phyloP scores from a whole-genome alignment of 2,888 invertebrate species.

The Venustoraphidia nigricollis region DNA sequence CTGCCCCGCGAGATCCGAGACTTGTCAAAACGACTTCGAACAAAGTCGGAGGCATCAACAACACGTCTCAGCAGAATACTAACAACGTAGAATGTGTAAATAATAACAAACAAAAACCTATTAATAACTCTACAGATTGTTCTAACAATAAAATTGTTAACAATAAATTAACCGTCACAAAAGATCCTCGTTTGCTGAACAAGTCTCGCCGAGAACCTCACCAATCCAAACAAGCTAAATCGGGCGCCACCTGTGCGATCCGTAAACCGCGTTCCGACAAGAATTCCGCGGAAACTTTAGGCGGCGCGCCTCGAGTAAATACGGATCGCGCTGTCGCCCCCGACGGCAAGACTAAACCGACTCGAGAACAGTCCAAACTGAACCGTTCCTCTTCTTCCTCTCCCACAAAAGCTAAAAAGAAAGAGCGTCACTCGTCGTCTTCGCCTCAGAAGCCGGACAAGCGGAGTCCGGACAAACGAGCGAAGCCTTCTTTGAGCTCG shows the following conservation, averaged over 20 bases:
- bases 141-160: slow-evolving; percentile 27
- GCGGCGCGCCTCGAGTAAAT: slow-evolving; percentile 20
- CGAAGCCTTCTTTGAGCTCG: too few species aligned
- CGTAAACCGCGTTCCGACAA: slow-evolving; percentile 15
- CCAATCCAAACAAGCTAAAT: slow-evolving; percentile 20
- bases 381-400: slow-evolving; percentile 14
- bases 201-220: slow-evolving; percentile 12
- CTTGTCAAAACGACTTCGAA: slow-evolving; percentile 10
- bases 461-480: too few species aligned
- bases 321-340: slow-evolving; percentile 18
- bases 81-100: too few species aligned
- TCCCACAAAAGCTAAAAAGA: slow-evolving; percentile 15
- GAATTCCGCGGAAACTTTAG: slow-evolving; percentile 16
- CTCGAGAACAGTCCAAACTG: slow-evolving; percentile 14
- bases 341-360: slow-evolving; percentile 21
- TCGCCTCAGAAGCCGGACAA: slow-evolving; percentile 3
- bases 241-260: slow-evolving; percentile 13
- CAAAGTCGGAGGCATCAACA: slow-evolving; percentile 18
- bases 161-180: slow-evolving; percentile 26
- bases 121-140: slow-evolving; percentile 18
- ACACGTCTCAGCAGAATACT: slow-evolving; percentile 5
- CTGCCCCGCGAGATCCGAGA: slow-evolving; percentile 25
- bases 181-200: slow-evolving; percentile 27
- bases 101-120: slow-evolving; percentile 16
- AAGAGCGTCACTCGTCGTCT: slow-evolving; percentile 9